Evolutionary conservation across 1,140 invertebrate genomes (phyloP).

Genomic region (Conopomorpha cramerella): DNA sequence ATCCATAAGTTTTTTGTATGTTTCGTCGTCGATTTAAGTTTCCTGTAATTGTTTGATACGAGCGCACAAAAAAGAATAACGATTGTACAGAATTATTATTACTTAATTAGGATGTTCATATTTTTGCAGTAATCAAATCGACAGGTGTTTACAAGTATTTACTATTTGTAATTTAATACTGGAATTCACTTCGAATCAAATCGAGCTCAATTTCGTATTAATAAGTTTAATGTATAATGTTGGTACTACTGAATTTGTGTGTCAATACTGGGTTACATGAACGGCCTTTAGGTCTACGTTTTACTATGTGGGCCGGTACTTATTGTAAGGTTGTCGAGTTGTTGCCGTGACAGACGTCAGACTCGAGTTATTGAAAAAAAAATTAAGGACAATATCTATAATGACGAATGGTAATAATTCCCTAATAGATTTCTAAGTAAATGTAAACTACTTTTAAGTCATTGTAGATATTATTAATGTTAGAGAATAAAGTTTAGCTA

Average conservation of each 20-base stretch:
- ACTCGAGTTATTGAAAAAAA: constrained; percentile 57
- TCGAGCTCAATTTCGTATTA: constrained; percentile 54
- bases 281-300: too few relatives aligned
- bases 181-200: constrained; percentile 50
- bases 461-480: constrained; percentile 39
- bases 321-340: too few relatives aligned
- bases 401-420: constrained; percentile 44
- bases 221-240: too few relatives aligned
- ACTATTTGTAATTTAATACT: constrained; percentile 20
- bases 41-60: constrained; percentile 38
- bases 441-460: constrained; percentile 27
- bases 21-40: constrained; percentile 21
- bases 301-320: too few relatives aligned
- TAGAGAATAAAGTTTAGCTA: too few relatives aligned
- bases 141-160: constrained; percentile 15
- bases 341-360: constrained; percentile 53
- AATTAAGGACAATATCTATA: constrained; percentile 57
- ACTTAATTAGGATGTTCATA: constrained; percentile 24
- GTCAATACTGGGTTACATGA: too few relatives aligned
- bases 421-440: constrained; percentile 41
- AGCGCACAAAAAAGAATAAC: constrained; percentile 55
- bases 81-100: constrained; percentile 40
- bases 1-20: constrained; percentile 26
- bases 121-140: constrained; percentile 17
- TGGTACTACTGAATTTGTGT: too few relatives aligned